Evolutionary conservation across 2,797 vertebrate genomes (phyloP), one percentile per base, ranked within the genome.

Genomic region (Serranus cabrilla): DNA sequence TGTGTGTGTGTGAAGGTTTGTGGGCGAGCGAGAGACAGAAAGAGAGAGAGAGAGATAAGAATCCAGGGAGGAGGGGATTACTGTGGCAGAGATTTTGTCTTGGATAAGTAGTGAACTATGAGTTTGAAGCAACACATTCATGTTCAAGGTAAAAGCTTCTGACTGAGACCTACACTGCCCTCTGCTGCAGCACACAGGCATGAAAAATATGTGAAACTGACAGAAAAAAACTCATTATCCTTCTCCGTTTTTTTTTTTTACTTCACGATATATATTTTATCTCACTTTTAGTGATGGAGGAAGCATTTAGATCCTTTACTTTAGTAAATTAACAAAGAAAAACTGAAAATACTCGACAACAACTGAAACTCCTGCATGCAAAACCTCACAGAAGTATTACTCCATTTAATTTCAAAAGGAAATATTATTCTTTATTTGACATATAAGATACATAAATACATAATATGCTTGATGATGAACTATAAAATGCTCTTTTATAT

Each of bases 131-230:
- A 51, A 42, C 68, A 83, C 71, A 59, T 54, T 77, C 21, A 74
- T 60, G 12, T 79, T 54, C 14, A 72, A 55, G 45, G 71, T 69
- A 52, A 56, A 74, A 79, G 67, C 77, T 40, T 64, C 75, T 69
- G 50, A 61, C 40, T 6, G 18, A 77, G 82, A 78, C 56, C 61
- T 69, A 6, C 58, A 79, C 82, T 89, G 86, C 87, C 89, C 90
- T 86, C 91, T 92, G 40, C 71, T 84, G 91, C 8, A 23, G 1
- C 7, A 40, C 65, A 20, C 11, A 49, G 45, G 46, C 63, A 46
- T 5, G 2, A 47, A 39, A 25, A 20, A 25, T 11, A 40, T 31
- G 0, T 20, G 2, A 52, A 39, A 3, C 7, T 42, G 1, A 21
- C 12, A 21, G 20, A 13, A 74, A 20, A 12, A 0, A 61, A 2